Evolutionary conservation across 2,888 invertebrate genomes (phyloP).

Genomic region (Osmoderma eremita): DNA sequence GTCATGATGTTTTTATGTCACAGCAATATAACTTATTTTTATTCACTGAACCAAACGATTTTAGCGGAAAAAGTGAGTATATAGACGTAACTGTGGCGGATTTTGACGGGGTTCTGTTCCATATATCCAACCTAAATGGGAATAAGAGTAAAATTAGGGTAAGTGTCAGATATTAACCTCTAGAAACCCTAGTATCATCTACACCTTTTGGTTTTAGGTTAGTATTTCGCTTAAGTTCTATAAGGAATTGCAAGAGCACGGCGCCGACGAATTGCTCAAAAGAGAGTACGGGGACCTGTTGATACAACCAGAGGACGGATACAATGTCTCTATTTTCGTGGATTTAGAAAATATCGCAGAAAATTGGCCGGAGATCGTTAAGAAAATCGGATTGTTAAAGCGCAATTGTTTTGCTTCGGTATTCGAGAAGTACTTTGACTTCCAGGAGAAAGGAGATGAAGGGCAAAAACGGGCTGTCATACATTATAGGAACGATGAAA

Average conservation of each 20-base stretch:
- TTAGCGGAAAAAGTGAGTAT: constrained; percentile 92
- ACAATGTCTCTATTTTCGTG: constrained; percentile 92
- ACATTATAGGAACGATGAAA: constrained; percentile 98
- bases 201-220: constrained; percentile 72
- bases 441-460: constrained; percentile 92
- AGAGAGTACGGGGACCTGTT: constrained; percentile 90
- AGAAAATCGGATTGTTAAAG: constrained; percentile 93
- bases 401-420: constrained; percentile 99
- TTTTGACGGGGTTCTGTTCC: constrained; percentile 99
- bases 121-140: constrained; percentile 95
- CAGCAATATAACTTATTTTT: constrained; percentile 15
- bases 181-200: too few relatives aligned
- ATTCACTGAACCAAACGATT: constrained; percentile 58
- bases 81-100: constrained; percentile 95
- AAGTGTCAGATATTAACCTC: constrained; percentile 61
- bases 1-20: constrained; percentile 41
- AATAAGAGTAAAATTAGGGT: constrained; percentile 98
- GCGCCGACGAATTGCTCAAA: constrained; percentile 95
- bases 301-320: constrained; percentile 88
- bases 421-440: constrained; percentile 99
- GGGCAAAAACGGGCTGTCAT: constrained; percentile 96
- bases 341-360: constrained; percentile 93
- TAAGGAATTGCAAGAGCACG: constrained; percentile 97
- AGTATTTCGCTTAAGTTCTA: constrained; percentile 99
- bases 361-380: constrained; percentile 89